Evolutionary conservation across 2,888 invertebrate species (phyloP).

Genomic region (Criorhina ranunculi): DNA sequence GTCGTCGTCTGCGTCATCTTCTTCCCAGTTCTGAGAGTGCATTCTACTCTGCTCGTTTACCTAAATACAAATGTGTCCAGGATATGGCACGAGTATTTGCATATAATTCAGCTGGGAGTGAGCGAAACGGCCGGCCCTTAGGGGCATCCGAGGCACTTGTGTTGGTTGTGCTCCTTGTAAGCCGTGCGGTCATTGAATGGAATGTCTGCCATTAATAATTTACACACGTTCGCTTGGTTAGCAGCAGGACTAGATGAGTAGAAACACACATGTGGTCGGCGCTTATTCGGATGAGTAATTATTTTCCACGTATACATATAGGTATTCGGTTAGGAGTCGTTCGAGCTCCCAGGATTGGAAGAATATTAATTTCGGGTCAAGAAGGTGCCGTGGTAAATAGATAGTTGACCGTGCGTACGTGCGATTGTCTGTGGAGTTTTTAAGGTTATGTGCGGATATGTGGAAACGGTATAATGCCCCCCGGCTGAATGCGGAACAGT

Average conservation of each 20-base stretch:
- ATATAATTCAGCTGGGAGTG: conserved; percentile 67
- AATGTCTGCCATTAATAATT: conserved; percentile 73
- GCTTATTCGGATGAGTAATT: conserved; percentile 69
- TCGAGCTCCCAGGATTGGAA: conserved; percentile 19
- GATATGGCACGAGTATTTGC: conserved; percentile 54
- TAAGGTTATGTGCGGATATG: not conserved
- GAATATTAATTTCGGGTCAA: conserved; percentile 70
- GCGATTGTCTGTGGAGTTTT: conserved; percentile 29
- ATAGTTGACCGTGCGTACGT: conserved; percentile 23
- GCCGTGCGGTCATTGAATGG: conserved; percentile 72
- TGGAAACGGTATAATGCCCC: not conserved
- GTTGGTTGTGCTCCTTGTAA: conserved; percentile 44
- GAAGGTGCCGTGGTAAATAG: conserved; percentile 44
- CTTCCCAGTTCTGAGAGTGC: conserved; percentile 30
- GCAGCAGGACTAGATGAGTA: conserved; percentile 64
- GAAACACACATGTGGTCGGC: conserved; percentile 54
- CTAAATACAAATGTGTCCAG: conserved; percentile 61
- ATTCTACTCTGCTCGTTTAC: conserved; percentile 42
- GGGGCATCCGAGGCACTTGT: conserved; percentile 23
- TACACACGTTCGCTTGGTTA: conserved; percentile 71
- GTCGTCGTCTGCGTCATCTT: conserved; percentile 30
- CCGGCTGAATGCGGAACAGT: not conserved
- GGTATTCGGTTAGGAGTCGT: not conserved
- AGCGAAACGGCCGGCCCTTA: conserved; percentile 25
- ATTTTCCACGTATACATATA: conserved; percentile 46